Base-by-base conservation (phyloP, 2,113 vertebrate species). In the Hystrix brachyura region DNA sequence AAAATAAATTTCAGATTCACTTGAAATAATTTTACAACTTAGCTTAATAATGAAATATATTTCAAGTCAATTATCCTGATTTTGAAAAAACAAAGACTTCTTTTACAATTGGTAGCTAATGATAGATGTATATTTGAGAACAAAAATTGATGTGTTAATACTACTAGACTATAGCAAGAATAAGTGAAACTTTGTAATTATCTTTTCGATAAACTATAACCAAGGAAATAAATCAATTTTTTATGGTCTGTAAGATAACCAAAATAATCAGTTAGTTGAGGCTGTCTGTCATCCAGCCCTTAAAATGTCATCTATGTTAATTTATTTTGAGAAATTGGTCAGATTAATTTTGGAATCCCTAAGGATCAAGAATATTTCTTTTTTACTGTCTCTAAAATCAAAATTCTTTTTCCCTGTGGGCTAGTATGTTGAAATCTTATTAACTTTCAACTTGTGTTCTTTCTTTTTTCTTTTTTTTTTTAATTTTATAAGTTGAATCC, bases 401-500 rank as follows among this genome's bases (percentile, higher is more conserved):
- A 18, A 79, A 87, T 92, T 87, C 9, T 83, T 65, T 59, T 59
- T 89, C 57, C 57, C 65, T 74, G 7, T 67, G 14, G 43, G 6
- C n/a, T 91, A 79, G 85, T 59, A 81, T 46, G 21, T 69, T 83
- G 53, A 81, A 92, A 90, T 69, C 5, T 32, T 23, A 62, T 89
- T 89, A 79, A 81, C 13, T 95, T 85, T 53, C 15, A 88, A 85
- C 21, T 94, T 65, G 92, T 3, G 2, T 60, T 92, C 57, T 51
- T 67, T 60, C 7, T 19, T 83, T 86, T 48, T 60, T 87, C 94
- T 88, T 60, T 7, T 29, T 83, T 86, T 48, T 60, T 87, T 95
- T 88, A 38, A n/a, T 90, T 94, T 97, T 86, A 43, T 46, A 96
- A 86, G 18, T 83, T 55, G 51, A 97, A 67, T 38, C 34, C 25